Base-by-base conservation (phyloP, 1,140 invertebrate species). In the Apocrypta bakeri region DNA sequence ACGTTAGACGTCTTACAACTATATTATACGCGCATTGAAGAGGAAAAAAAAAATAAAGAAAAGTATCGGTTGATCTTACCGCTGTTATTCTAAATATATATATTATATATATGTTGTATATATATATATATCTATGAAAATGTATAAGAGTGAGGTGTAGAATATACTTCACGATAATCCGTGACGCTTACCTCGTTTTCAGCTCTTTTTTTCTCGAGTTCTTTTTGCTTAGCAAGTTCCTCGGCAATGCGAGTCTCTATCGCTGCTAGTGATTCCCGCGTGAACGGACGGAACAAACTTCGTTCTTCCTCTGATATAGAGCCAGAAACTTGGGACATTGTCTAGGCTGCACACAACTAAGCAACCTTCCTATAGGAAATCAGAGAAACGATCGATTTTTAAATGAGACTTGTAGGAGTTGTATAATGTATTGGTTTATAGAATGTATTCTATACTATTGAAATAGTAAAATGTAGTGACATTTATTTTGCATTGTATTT, bases 261-360 rank as follows among this genome's bases (percentile, higher is more conserved):
- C 92, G 95, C 95, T 92, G 96, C 95, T 93, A 98, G 94, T 93
- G 98, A 98, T 94, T 99, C 98, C 93, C 97, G 95, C 91, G 98
- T 99, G 94, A 99, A 99, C 94, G 97, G 97, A 95, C 96, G 96
- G 96, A 99, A 99, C 95, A 97, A 95, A 94, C 96, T 96, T 94
- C 95, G 95, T 95, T 97, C 96, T 96, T 97, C 96, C 95, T 96
- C 96, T 95, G 96, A 96, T 94, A 96, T 94, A 93, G 95, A 96
- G 94, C 96, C 95, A 94, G 95, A 97, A 95, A 95, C 95, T 94
- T 96, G 96, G 95, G 96, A 97, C 96, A 97, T 97, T 92, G 91
- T 92, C 91, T 92, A 92, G 89, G 91, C 90, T 92, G 91, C 90
- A 89, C 89, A 91, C 90, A 89, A 90, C 89, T 88, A 88, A 91